Evolutionary conservation across 2,888 invertebrate genomes (phyloP).

Genomic region (Chrysolina americana): DNA sequence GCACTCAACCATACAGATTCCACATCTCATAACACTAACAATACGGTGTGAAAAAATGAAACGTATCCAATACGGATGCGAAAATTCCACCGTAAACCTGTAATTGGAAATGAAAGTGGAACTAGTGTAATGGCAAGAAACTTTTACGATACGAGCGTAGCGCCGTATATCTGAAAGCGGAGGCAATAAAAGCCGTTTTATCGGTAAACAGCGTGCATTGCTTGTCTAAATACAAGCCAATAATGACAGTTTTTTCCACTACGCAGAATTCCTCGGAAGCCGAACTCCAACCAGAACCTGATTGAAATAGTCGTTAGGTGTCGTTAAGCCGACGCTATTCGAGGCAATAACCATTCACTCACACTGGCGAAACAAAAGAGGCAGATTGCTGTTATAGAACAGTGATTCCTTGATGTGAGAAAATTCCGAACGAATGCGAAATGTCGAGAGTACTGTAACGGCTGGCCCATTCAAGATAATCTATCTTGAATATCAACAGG

Average conservation of each 20-base stretch:
- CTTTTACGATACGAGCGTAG: conserved; percentile 3
- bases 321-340: conserved; percentile 5
- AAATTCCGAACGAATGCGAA: too few relatives aligned
- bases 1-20: too few relatives aligned
- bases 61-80: background rate
- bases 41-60: background rate
- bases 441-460: too few relatives aligned
- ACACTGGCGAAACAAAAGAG: background rate
- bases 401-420: too few relatives aligned
- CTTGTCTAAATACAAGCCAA: conserved; percentile 15
- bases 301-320: conserved; percentile 29
- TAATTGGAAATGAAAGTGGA: conserved; percentile 2
- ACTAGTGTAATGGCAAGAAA: conserved; percentile 14
- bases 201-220: conserved; percentile 23
- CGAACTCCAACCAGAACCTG: conserved; percentile 8
- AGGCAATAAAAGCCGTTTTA: conserved; percentile 24
- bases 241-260: conserved; percentile 15
- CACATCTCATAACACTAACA: background rate
- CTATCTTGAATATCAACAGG: too few relatives aligned
- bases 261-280: background rate
- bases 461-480: too few relatives aligned
- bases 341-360: conserved; percentile 22
- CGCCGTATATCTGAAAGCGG: conserved; percentile 4
- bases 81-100: background rate
- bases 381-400: background rate